Percentiles rank a stretch among this genome's conserved stretches.
Conservation (phyloP, 2,888 invertebrate genomes). For the Biston stratarius region DNA sequence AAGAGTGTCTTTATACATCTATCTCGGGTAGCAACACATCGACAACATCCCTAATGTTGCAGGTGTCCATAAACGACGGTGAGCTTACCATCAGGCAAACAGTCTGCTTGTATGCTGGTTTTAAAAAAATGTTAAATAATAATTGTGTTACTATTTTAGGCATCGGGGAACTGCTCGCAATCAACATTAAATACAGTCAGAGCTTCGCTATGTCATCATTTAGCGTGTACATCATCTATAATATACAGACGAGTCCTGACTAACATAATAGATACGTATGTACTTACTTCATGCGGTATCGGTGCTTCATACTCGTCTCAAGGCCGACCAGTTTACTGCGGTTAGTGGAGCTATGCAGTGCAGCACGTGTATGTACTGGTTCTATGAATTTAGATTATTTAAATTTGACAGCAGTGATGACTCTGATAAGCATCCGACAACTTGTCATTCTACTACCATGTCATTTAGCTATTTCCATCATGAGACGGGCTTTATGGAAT, state of each 20-base stretch:
- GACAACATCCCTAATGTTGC: no score
- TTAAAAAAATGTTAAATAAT: not conserved
- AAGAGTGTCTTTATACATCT: no score
- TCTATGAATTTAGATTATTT: conserved; percentile 11
- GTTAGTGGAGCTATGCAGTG: conserved; percentile 19
- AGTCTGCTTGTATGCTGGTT: no score
- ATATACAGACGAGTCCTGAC: conserved; percentile 5
- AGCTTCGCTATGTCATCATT: conserved; percentile 21
- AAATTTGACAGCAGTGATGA: not conserved
- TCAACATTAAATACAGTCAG: conserved; percentile 34
- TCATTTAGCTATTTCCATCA: not conserved
- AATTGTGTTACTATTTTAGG: not conserved
- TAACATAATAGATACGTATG: conserved; percentile 20
- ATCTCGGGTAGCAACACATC: no score
- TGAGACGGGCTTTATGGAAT: not conserved
- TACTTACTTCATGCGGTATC: conserved; percentile 4
- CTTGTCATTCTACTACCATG: not conserved
- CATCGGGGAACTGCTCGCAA: conserved; percentile 36
- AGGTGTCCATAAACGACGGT: no score
- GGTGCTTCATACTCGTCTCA: conserved; percentile 24
- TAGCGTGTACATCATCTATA: conserved; percentile 1
- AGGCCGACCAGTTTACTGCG: conserved; percentile 32
- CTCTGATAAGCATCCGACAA: not conserved
- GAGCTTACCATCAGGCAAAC: no score
- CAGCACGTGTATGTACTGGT: not conserved